phyloP scores from a whole-genome alignment of 2,113 vertebrate species.

The human region GRCh38 chr12:30418501-30419000 shows the following conservation, averaged over 20 bases:
- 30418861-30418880: neutral
- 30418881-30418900: neutral
- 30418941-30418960: neutral
- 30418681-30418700: neutral
- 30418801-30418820: neutral
- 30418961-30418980: neutral
- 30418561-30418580: conserved; percentile 5
- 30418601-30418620: neutral
- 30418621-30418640: neutral
- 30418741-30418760: neutral
- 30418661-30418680: neutral
- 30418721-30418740: fast-evolving
- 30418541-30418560: neutral
- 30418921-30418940: neutral
- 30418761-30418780: neutral
- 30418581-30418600: neutral
- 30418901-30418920: neutral
- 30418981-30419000: neutral
- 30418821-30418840: neutral
- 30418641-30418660: fast-evolving
- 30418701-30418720: neutral
- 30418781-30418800: neutral
- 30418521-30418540: neutral
- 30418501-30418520: neutral
- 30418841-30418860: neutral